A percentile compares a stretch with the other conserved stretches of the same genome.
phyloP scores from a whole-genome alignment of 2,113 vertebrate species.

The Craseonycteris thonglongyai region DNA sequence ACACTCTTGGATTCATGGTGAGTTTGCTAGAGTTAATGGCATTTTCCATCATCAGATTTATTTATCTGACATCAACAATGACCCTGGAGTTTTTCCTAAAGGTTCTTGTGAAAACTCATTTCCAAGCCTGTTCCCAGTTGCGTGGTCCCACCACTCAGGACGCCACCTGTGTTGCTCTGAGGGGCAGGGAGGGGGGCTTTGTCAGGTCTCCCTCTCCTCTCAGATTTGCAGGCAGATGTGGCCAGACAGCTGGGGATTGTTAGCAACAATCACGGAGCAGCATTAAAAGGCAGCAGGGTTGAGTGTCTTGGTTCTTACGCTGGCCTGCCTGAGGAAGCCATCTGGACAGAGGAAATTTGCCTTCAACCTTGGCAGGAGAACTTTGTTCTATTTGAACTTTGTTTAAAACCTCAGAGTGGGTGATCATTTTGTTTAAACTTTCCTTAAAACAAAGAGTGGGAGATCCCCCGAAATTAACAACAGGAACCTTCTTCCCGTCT shows the following conservation, averaged over 20 bases:
- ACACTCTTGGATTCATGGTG: background rate
- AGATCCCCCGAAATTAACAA: slow-evolving; percentile 70
- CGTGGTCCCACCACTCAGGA: too few relatives aligned
- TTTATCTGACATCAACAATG: background rate
- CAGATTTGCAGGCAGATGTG: slow-evolving; percentile 46
- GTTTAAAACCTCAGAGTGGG: slow-evolving; percentile 74
- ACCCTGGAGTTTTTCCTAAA: background rate
- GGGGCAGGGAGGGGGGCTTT: background rate
- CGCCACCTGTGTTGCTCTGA: slow-evolving; percentile 5
- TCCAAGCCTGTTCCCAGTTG: background rate
- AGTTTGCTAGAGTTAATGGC: background rate
- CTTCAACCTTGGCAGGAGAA: slow-evolving; percentile 73
- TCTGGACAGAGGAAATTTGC: slow-evolving; percentile 74
- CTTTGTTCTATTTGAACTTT: slow-evolving; percentile 75
- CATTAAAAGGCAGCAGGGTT: slow-evolving; percentile 64
- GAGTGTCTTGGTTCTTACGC: slow-evolving; percentile 47
- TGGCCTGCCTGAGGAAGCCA: slow-evolving; percentile 69
- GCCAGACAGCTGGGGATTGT: slow-evolving; percentile 70
- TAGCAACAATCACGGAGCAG: slow-evolving; percentile 64
- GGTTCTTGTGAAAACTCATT: background rate
- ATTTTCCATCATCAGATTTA: background rate
- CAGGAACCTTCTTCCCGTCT: slow-evolving; percentile 61
- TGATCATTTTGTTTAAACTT: slow-evolving; percentile 76
- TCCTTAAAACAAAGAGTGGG: slow-evolving; percentile 75
- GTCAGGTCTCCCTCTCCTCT: background rate